These are phyloP conservation scores for Rotaria macrura DNA, from an alignment of 2,888 invertebrate species.

Conservation along the genomic window DNA sequence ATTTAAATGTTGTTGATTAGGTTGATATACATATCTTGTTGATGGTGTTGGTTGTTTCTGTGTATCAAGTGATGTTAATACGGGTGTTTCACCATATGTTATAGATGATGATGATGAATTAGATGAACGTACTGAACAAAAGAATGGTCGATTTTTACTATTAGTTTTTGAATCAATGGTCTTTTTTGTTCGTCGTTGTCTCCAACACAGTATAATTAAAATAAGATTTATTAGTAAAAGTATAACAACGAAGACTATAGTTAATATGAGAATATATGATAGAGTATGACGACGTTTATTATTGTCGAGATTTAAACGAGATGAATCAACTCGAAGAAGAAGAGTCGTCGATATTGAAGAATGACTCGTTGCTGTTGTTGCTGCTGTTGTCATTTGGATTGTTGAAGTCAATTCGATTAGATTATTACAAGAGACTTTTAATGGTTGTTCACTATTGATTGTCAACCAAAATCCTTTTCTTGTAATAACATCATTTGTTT, in stretches of 20 bases:
- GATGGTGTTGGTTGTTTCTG: slow-evolving; percentile 12
- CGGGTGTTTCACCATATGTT: background rate
- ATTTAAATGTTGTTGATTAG: background rate
- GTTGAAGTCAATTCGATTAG: background rate
- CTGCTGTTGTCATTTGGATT: background rate
- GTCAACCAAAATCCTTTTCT: background rate
- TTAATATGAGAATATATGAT: slow-evolving; percentile 8
- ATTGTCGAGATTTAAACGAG: background rate
- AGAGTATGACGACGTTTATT: background rate
- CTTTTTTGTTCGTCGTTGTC: background rate
- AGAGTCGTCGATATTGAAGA: background rate
- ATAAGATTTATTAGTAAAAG: background rate
- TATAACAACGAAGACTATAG: background rate
- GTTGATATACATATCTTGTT: background rate
- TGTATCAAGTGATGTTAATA: background rate
- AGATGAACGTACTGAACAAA: background rate
- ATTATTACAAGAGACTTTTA: background rate
- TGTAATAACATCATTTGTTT: slow-evolving; percentile 12
- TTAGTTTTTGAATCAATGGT: background rate
- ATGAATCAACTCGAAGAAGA: background rate
- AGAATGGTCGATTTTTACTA: background rate
- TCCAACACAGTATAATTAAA: slow-evolving; percentile 20
- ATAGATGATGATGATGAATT: background rate
- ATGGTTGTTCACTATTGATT: background rate
- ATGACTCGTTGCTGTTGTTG: background rate